Conservation (phyloP, 2,888 invertebrate species). For the Xestia xanthographa region DNA sequence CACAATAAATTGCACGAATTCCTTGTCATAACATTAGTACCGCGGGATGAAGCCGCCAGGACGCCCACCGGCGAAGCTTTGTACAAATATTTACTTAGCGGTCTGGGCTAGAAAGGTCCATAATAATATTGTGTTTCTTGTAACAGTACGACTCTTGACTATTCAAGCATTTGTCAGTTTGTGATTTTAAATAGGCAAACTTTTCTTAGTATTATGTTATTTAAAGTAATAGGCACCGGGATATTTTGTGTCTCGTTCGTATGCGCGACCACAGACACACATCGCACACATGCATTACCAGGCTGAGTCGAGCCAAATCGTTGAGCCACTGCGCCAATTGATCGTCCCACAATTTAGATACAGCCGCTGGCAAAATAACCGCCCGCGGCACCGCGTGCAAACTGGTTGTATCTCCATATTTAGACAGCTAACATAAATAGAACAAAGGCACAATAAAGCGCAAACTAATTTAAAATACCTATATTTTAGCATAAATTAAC, state of each 20-base stretch:
- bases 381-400: constrained; percentile 4
- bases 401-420: constrained; percentile 23
- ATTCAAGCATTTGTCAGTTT: not conserved
- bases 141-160: not conserved
- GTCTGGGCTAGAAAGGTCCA: not conserved
- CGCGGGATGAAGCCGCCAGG: constrained; percentile 1
- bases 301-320: not conserved
- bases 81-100: constrained; percentile 15
- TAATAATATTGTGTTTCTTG: constrained; percentile 1
- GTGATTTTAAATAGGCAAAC: not conserved
- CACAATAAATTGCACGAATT: constrained; percentile 49
- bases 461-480: constrained; percentile 47
- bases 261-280: not conserved
- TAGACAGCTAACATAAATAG: constrained; percentile 18
- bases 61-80: not conserved
- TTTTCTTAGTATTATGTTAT: not conserved
- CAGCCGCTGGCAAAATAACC: constrained; percentile 21
- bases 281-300: not conserved
- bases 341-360: constrained; percentile 12
- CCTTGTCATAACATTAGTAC: constrained; percentile 29
- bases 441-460: constrained; percentile 19
- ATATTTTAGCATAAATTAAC: constrained; percentile 54
- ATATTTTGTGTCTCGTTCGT: not conserved
- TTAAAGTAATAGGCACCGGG: not conserved
- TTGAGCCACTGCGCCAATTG: constrained; percentile 26